Conservation (phyloP, 2,888 invertebrate genomes). For the Latrodectus hesperus region DNA sequence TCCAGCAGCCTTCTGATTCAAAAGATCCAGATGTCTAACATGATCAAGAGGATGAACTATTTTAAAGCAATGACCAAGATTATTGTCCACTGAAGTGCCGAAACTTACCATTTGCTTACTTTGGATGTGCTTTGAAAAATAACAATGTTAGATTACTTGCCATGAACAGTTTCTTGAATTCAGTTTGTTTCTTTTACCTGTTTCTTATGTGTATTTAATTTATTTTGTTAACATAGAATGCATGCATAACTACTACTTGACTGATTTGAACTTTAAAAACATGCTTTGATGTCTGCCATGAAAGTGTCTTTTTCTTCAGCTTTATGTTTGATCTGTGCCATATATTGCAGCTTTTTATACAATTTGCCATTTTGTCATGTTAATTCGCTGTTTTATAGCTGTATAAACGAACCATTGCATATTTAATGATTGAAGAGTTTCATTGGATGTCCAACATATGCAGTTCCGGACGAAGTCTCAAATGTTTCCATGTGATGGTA, state of each 20-base stretch:
- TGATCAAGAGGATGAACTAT: slow-evolving; percentile 13
- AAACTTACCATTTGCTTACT: slow-evolving; percentile 27
- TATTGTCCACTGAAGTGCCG: slow-evolving; percentile 51
- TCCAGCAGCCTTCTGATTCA: slow-evolving; percentile 16
- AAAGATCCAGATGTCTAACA: slow-evolving; percentile 17
- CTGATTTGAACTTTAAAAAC: slow-evolving; percentile 7
- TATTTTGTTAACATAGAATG: neutral
- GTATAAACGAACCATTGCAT: neutral
- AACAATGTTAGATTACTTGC: neutral
- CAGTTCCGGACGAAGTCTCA: too few relatives aligned
- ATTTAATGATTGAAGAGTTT: too few relatives aligned
- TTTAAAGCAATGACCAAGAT: slow-evolving; percentile 16
- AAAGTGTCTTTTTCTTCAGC: neutral
- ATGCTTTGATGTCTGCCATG: neutral
- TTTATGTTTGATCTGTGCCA: neutral
- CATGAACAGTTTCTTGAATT: neutral
- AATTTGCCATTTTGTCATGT: neutral
- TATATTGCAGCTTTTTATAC: neutral
- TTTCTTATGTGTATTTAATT: neutral
- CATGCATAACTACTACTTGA: neutral
- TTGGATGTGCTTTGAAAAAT: neutral
- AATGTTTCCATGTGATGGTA: too few relatives aligned
- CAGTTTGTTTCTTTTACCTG: neutral
- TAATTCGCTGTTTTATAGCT: neutral
- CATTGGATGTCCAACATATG: too few relatives aligned